These are phyloP conservation scores for Leptobrachium ailaonicum DNA, from an alignment of 2,113 vertebrate species.

Conservation along the genomic window DNA sequence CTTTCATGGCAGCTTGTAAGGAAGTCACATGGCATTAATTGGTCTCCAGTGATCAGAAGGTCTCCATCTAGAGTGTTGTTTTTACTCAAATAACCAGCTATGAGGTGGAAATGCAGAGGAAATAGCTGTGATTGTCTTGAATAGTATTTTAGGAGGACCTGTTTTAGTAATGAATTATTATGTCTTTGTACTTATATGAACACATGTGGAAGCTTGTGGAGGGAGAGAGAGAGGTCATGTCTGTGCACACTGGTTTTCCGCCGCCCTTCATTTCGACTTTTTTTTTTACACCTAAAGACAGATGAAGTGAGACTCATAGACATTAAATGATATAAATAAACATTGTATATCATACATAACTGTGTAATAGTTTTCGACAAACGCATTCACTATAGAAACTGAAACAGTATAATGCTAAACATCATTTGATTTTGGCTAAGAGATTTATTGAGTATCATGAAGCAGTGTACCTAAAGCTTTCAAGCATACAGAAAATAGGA, in stretches of 20 bases:
- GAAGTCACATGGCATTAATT: conserved; percentile 98
- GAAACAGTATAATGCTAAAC: too few relatives aligned
- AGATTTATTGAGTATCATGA: too few relatives aligned
- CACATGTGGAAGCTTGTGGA: conserved; percentile 62
- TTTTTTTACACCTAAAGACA: conserved; percentile 30
- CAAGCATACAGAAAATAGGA: too few relatives aligned
- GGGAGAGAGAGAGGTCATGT: conserved; percentile 46
- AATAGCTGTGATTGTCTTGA: conserved; percentile 80
- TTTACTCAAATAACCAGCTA: conserved; percentile 89
- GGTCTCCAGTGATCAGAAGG: conserved; percentile 78
- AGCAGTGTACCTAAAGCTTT: too few relatives aligned
- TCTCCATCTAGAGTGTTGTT: conserved; percentile 92
- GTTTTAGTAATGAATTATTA: conserved; percentile 83
- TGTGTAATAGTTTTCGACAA: too few relatives aligned
- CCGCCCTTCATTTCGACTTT: conserved; percentile 10
- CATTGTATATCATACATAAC: neutral
- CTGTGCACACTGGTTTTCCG: conserved; percentile 48
- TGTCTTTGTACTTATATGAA: conserved; percentile 72
- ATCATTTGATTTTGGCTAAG: too few relatives aligned
- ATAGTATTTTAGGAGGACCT: conserved; percentile 71
- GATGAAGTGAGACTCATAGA: conserved; percentile 37
- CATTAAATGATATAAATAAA: conserved; percentile 5
- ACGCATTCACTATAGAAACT: too few relatives aligned
- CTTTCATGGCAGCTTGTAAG: conserved; percentile 95
- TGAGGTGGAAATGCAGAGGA: conserved; percentile 95